Evolutionary conservation across 1,140 invertebrate species (phyloP).

Genomic region (Ceratoteleas bidentatus): DNA sequence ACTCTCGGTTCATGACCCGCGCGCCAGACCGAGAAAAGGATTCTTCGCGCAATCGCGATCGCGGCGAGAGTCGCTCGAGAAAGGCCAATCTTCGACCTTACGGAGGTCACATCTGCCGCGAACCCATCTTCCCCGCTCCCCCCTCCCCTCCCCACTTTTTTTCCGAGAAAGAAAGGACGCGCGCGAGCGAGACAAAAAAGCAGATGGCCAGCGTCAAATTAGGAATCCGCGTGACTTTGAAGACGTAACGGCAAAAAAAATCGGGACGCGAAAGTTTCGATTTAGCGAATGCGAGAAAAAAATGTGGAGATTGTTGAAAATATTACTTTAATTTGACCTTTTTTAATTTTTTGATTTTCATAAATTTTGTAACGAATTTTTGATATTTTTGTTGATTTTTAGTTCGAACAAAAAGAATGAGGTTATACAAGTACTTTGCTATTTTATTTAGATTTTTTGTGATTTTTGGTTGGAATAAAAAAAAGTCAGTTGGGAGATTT

Average conservation of each 20-base stretch:
- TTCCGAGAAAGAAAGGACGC: background rate
- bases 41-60: constrained; percentile 57
- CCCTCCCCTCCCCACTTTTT: background rate
- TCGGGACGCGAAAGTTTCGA: constrained; percentile 36
- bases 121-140: background rate
- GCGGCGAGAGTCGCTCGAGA: constrained; percentile 60
- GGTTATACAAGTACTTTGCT: too few species aligned
- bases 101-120: constrained; percentile 59
- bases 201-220: constrained; percentile 23
- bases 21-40: constrained; percentile 56
- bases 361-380: too few species aligned
- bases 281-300: constrained; percentile 21
- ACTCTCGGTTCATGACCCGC: constrained; percentile 62
- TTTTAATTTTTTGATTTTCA: background rate
- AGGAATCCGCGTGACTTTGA: constrained; percentile 23
- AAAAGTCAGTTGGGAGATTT: too few species aligned
- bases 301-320: too few species aligned
- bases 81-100: constrained; percentile 67
- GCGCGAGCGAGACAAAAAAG: background rate
- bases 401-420: too few species aligned
- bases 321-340: too few species aligned
- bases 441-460: too few species aligned
- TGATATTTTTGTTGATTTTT: too few species aligned
- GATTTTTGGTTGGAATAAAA: too few species aligned
- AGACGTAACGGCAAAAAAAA: constrained; percentile 37